phyloP scores from a whole-genome alignment of 2,888 invertebrate species.

The Meiosimyza platycephala region DNA sequence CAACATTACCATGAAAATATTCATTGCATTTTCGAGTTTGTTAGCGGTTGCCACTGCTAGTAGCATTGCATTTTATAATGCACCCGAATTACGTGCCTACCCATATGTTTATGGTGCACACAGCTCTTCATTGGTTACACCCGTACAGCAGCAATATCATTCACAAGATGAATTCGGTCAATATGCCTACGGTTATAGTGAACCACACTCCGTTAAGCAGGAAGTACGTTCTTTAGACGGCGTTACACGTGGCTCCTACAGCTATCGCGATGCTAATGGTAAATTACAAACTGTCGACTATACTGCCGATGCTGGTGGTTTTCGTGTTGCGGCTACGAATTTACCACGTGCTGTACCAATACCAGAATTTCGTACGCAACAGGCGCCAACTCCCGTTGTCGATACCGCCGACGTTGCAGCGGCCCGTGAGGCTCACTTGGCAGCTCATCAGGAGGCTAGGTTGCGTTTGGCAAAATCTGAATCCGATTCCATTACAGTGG shows the following conservation, averaged over 20 bases:
- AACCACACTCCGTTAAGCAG: slow-evolving; percentile 72
- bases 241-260: slow-evolving; percentile 72
- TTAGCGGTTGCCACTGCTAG: slow-evolving; percentile 51
- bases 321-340: slow-evolving; percentile 74
- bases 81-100: slow-evolving; percentile 47
- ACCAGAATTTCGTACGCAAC: slow-evolving; percentile 36
- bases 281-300: slow-evolving; percentile 72
- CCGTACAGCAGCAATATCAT: slow-evolving; percentile 70
- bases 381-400: slow-evolving; percentile 47
- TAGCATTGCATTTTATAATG: slow-evolving; percentile 48
- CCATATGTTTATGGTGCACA: slow-evolving; percentile 55
- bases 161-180: slow-evolving; percentile 74
- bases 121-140: slow-evolving; percentile 59
- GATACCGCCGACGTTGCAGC: slow-evolving; percentile 58
- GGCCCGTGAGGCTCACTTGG: slow-evolving; percentile 55
- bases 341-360: slow-evolving; percentile 64
- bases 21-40: slow-evolving; percentile 52
- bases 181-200: slow-evolving; percentile 73
- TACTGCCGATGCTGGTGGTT: slow-evolving; percentile 72
- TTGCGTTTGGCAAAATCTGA: slow-evolving; percentile 51
- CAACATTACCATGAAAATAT: slow-evolving; percentile 56
- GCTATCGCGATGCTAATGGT: slow-evolving; percentile 72
- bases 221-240: slow-evolving; percentile 73
- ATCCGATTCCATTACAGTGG: slow-evolving; percentile 45
- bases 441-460: slow-evolving; percentile 56